These are phyloP conservation scores for Desmophyllum pertusum DNA, from an alignment of 92 coral and sea anemone species.

Conservation along the genomic window DNA sequence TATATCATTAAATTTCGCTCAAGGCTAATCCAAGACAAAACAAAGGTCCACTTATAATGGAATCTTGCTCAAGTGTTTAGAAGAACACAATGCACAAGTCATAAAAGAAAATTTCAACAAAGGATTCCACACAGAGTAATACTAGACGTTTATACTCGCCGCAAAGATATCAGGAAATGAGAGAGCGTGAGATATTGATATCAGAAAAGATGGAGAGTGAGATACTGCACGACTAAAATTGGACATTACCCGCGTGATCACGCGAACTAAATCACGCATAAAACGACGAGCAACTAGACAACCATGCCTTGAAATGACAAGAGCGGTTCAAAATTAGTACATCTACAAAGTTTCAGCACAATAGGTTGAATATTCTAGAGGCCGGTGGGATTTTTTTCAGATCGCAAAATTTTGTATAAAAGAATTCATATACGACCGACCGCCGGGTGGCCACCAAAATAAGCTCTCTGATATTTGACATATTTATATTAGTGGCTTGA, in stretches of 20 bases:
- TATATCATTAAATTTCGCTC: conserved; percentile 12
- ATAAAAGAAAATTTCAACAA: not conserved
- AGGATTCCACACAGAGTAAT: not conserved
- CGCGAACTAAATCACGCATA: not conserved
- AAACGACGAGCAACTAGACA: not conserved
- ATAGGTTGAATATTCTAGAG: not conserved
- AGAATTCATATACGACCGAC: not conserved
- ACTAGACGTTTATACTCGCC: not conserved
- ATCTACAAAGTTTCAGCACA: not conserved
- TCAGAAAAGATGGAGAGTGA: not conserved
- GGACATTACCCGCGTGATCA: no score
- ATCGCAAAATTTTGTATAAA: not conserved
- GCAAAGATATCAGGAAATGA: not conserved
- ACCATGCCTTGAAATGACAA: not conserved
- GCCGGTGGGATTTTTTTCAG: not conserved
- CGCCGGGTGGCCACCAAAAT: not conserved
- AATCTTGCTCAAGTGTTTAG: not conserved
- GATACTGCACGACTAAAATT: not conserved
- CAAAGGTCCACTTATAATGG: conserved; percentile 2
- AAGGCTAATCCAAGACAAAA: conserved; percentile 17
- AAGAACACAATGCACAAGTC: not conserved
- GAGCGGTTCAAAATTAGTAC: not conserved
- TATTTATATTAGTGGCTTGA: no score
- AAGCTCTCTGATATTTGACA: not conserved
- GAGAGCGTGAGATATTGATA: not conserved